phyloP scores from a whole-genome alignment of 2,113 vertebrate species.

The crab-eating macaque (Macaca fascicularis) region DNA sequence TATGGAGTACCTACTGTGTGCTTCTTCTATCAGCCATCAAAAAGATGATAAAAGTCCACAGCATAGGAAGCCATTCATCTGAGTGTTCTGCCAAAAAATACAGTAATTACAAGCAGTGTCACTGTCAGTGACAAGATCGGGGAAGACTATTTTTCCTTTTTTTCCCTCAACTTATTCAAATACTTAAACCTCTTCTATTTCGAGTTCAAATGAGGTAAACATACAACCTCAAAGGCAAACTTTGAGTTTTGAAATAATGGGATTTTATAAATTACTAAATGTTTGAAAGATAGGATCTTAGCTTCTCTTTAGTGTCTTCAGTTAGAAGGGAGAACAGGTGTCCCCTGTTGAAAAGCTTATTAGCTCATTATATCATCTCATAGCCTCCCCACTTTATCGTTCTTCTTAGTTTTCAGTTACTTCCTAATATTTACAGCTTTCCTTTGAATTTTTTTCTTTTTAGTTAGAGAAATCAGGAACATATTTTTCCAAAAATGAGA shows the following conservation, averaged over 20 bases:
- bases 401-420: neutral
- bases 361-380: neutral
- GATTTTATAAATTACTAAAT: neutral
- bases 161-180: neutral
- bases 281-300: neutral
- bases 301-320: neutral
- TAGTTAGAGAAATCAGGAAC: neutral
- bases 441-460: neutral
- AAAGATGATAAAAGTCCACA: neutral
- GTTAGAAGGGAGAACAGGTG: neutral
- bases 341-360: neutral
- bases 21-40: neutral
- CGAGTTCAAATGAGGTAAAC: neutral
- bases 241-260: neutral
- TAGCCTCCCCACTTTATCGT: neutral
- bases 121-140: neutral
- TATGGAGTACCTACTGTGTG: neutral
- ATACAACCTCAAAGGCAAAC: neutral
- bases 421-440: conserved; percentile 7
- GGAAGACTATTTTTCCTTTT: neutral
- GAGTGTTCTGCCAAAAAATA: neutral
- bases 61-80: rapidly evolving
- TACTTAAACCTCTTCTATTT: neutral
- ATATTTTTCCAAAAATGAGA: neutral
- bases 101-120: neutral